Evolutionary conservation across 2,888 invertebrate species (phyloP).

Genomic region (Pachymerium ferrugineum): DNA sequence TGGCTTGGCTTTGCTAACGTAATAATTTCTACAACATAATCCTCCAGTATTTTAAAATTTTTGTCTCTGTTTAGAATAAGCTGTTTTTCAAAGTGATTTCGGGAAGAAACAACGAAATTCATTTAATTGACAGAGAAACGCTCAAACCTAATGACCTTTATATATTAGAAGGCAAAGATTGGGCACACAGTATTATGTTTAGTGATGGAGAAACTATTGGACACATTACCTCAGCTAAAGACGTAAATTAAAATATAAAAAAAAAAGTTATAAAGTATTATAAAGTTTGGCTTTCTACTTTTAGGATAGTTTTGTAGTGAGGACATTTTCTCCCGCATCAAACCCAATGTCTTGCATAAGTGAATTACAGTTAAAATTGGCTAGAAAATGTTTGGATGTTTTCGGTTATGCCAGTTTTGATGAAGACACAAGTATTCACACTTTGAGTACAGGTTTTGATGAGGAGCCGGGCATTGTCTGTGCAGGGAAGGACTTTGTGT

Average conservation of each 20-base stretch:
- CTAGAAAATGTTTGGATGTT: slow-evolving; percentile 70
- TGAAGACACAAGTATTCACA: slow-evolving; percentile 54
- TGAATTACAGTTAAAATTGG: slow-evolving; percentile 68
- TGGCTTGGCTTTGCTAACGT: slow-evolving; percentile 84
- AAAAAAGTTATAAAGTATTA: neutral
- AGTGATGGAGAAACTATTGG: slow-evolving; percentile 74
- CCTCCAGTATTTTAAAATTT: slow-evolving; percentile 18
- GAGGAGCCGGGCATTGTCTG: slow-evolving; percentile 72
- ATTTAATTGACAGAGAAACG: slow-evolving; percentile 55
- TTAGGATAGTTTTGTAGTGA: slow-evolving; percentile 73
- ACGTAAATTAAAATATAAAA: slow-evolving; percentile 55
- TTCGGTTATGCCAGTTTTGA: slow-evolving; percentile 68
- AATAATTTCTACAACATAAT: no score
- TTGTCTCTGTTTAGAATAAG: slow-evolving; percentile 59
- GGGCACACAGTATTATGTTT: slow-evolving; percentile 58
- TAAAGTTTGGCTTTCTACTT: neutral
- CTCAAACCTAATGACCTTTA: slow-evolving; percentile 46
- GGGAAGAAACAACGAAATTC: slow-evolving; percentile 53
- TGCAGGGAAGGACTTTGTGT: slow-evolving; percentile 84
- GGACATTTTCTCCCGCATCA: slow-evolving; percentile 61
- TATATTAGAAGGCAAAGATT: slow-evolving; percentile 40
- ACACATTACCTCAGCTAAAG: slow-evolving; percentile 70
- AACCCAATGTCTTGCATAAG: slow-evolving; percentile 56
- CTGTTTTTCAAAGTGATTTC: slow-evolving; percentile 67
- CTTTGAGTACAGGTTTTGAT: slow-evolving; percentile 56